These are phyloP conservation scores for Probaryconus sp. DNA, from an alignment of 1,140 invertebrate species.

Conservation along the genomic window DNA sequence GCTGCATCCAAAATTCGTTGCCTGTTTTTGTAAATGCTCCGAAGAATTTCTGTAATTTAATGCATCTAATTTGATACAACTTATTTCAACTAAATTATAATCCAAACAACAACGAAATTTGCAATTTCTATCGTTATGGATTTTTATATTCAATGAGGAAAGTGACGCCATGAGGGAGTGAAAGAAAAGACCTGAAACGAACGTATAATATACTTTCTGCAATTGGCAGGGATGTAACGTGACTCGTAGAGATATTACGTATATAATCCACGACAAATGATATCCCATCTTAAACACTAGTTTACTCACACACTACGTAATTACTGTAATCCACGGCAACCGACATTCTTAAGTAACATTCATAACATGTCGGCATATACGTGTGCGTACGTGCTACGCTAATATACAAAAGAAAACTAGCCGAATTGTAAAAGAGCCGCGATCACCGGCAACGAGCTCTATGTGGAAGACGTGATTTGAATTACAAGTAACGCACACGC, in stretches of 20 bases:
- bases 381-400: conserved; percentile 44
- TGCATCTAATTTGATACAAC: conserved; percentile 18
- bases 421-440: conserved; percentile 51
- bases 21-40: conserved; percentile 22
- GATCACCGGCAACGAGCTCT: conserved; percentile 31
- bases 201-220: conserved; percentile 50
- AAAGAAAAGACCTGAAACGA: conserved; percentile 21
- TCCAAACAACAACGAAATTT: too few species aligned
- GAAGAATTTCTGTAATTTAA: conserved; percentile 54
- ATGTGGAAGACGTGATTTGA: conserved; percentile 31
- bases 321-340: conserved; percentile 65
- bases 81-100: conserved; percentile 9
- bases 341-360: conserved; percentile 65
- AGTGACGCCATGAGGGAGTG: conserved; percentile 5
- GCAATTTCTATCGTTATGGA: neutral
- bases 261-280: conserved; percentile 65
- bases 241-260: conserved; percentile 64
- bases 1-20: conserved; percentile 60
- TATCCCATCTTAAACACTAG: conserved; percentile 66
- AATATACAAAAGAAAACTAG: conserved; percentile 38
- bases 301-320: conserved; percentile 68
- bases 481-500: conserved; percentile 24
- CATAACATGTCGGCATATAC: conserved; percentile 41
- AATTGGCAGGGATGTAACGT: conserved; percentile 59
- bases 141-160: neutral